These are phyloP conservation scores for Caprella mutica DNA, from an alignment of 2,888 invertebrate species.

Conservation along the genomic window DNA sequence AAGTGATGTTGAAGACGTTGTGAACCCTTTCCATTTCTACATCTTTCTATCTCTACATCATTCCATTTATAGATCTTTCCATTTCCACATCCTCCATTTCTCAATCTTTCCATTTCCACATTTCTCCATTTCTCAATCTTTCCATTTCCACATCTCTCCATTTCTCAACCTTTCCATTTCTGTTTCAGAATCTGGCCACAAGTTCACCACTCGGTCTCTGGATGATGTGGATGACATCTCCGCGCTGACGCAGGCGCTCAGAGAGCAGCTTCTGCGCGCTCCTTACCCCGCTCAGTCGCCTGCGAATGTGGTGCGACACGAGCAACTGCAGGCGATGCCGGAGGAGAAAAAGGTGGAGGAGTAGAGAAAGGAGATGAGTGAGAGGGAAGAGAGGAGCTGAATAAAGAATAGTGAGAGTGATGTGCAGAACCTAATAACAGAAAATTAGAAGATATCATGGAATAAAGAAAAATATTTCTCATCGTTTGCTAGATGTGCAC, in stretches of 20 bases:
- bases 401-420: neutral
- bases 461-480: neutral
- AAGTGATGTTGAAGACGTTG: too few species aligned
- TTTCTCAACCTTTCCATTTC: neutral
- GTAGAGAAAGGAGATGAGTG: neutral
- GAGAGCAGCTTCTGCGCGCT: too few species aligned
- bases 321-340: neutral
- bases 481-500: too few species aligned
- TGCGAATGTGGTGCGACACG: neutral
- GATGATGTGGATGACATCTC: constrained; percentile 8
- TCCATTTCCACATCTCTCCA: too few species aligned
- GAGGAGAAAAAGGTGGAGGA: neutral
- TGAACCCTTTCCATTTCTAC: neutral
- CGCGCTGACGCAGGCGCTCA: constrained; percentile 15
- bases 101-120: too few species aligned
- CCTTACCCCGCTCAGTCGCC: neutral
- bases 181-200: neutral
- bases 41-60: too few species aligned
- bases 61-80: too few species aligned
- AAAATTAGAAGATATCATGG: neutral
- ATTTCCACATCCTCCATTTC: too few species aligned
- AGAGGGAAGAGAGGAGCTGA: neutral
- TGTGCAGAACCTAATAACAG: neutral
- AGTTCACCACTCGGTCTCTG: too few species aligned
- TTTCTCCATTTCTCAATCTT: too few species aligned